Evolutionary conservation across 2,888 invertebrate genomes (phyloP), one percentile per base, ranked within the genome.

Genomic region (Coelogynopora nodosa): DNA sequence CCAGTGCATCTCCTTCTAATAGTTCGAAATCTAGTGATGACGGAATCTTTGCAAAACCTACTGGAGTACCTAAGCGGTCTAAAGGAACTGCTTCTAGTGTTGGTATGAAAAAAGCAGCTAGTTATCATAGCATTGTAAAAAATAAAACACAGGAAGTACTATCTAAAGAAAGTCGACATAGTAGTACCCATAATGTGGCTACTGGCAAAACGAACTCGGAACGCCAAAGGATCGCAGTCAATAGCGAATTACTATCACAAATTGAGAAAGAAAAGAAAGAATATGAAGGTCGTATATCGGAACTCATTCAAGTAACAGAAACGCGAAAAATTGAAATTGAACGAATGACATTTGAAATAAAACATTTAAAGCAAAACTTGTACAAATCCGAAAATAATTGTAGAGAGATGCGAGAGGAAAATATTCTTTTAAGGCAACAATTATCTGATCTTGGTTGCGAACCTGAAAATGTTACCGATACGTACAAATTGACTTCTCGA

Each of bases 211-310:
- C 74, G 67, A 1, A 28, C 0, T 23, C 26, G 28, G 74, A 85
- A 30, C 67, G 74, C 13, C 85, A 74, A 10, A 26, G 74, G 30
- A 85, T 85, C 1, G 18, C 67, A n/a, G 67, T 67, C n/a, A 85
- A 85, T 23, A 85, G 85, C 67, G 85, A 85, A 85, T 85, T 85
- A 28, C 31, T 85, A 2, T 85, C 67, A 2, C 26, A 67, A 67
- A 85, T 85, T 30, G 87, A 86, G 30, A 67, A 86, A 28, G 87
- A 86, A 67, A 86, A 86, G 67, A 86, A 86, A 30, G 28, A 67
- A 1, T 86, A 86, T 30, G 87, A 86, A 67, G 85, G 27, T 26
- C 86, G 67, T 30, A 86, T 86, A 67, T 85, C 87, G 2, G 87
- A 86, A 18, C 30, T 86, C 1, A 86, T 83, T 13, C 84, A 86